These are phyloP conservation scores for Lepilemur septentrionalis DNA, from an alignment of 2,797 vertebrate species.

Conservation along the genomic window DNA sequence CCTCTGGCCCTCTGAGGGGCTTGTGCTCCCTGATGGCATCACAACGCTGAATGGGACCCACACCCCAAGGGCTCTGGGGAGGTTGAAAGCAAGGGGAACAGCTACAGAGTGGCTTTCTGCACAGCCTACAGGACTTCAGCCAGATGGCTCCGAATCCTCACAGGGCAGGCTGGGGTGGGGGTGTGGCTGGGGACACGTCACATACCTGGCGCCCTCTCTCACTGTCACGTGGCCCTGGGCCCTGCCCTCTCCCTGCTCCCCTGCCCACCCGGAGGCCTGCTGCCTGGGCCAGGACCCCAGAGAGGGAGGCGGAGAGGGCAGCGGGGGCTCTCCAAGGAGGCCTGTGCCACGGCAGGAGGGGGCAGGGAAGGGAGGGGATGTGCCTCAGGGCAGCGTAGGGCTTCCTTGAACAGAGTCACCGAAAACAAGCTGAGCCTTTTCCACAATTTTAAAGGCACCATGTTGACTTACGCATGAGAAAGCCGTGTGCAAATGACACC, in stretches of 20 bases:
- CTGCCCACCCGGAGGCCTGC: not conserved
- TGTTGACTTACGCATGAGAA: not conserved
- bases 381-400: accelerated
- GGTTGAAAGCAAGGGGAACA: not conserved
- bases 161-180: not conserved
- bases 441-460: not conserved
- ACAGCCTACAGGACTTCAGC: not conserved
- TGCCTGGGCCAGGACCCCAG: not conserved
- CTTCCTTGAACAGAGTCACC: not conserved
- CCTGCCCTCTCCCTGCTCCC: not conserved
- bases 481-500: not conserved
- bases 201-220: not conserved
- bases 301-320: too few species aligned
- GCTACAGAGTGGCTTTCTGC: not conserved
- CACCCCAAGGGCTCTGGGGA: not conserved
- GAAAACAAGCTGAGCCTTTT: not conserved
- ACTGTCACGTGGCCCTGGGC: not conserved
- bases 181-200: accelerated
- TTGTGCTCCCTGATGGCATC: not conserved
- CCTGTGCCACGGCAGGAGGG: not conserved
- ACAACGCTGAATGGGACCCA: not conserved
- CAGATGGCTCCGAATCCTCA: not conserved
- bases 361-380: not conserved
- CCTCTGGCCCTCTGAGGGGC: not conserved
- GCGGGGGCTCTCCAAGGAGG: not conserved